Base-by-base conservation (phyloP, 2,113 vertebrate species). In the Felis chaus region DNA sequence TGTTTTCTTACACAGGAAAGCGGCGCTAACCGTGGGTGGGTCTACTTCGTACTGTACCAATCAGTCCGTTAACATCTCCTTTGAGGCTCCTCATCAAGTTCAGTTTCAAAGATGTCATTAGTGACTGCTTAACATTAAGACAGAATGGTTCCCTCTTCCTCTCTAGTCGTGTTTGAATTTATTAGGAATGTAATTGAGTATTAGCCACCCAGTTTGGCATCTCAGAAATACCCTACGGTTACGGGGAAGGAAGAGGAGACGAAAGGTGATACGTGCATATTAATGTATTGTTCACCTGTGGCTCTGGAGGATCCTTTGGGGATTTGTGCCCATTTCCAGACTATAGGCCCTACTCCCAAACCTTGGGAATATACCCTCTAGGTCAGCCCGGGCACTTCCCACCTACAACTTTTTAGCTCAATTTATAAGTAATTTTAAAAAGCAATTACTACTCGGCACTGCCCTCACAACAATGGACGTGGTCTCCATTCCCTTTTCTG, bases 81-180 rank as follows among this genome's bases (percentile, higher is more conserved):
- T 76, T 76, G 78, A 92, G 48, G 39, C 41, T 86, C 86, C 68
- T 94, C 68, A 86, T 61, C 71, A 66, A 78, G 27, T 63, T 82
- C 84, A 21, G 25, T 76, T 97, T 95, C 82, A 91, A 89, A 94
- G 69, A 94, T 94, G 66, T 15, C 80, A 90, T 94, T 97, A 84
- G 27, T 65, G 85, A 93, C 93, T 90, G 76, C 12, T 86, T 97
- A 89, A 87, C 41, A 71, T 85, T 73, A 65, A 41, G 53, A 80
- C 10, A 93, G 87, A 87, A 53, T 84, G 6, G 8, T 39, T 96
- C 25, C 25, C 57, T 95, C 31, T 80, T 95, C 81, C 36, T 81
- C 41, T 88, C 65, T 53, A 84, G 48, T 29, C 81, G 15, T 73
- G 41, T 90, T 76, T 92, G 36, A 82, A 90, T 84, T 61, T 95